phyloP scores from a whole-genome alignment of 2,113 vertebrate genomes.

The Entelurus aequoreus region DNA sequence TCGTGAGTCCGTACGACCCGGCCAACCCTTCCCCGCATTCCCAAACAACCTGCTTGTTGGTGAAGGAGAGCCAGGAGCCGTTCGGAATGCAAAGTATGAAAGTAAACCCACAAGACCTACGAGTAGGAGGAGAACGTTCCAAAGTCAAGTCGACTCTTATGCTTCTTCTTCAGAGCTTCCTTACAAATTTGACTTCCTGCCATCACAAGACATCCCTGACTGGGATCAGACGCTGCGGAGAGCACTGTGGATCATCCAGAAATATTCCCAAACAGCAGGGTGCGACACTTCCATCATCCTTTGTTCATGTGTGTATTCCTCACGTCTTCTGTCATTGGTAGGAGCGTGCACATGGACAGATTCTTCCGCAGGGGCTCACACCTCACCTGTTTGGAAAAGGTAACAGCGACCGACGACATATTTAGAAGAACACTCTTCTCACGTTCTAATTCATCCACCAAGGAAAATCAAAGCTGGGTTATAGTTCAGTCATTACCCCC shows the following conservation, averaged over 20 bases:
- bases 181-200: constrained; percentile 88
- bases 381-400: constrained; percentile 93
- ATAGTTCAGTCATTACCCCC: no score
- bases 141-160: constrained; percentile 2
- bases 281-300: constrained; percentile 40
- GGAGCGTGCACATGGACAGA: constrained; percentile 87
- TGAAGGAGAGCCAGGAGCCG: constrained; percentile 81
- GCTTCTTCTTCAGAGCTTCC: constrained; percentile 77
- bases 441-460: no score
- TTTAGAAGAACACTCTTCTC: no score
- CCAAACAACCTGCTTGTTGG: constrained; percentile 90
- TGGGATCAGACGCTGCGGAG: constrained; percentile 88
- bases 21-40: constrained; percentile 88
- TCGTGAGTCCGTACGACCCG: constrained; percentile 94
- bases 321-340: constrained; percentile 45
- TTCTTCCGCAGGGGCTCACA: constrained; percentile 86
- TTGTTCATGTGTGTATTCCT: not conserved
- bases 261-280: constrained; percentile 83
- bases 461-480: no score
- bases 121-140: not conserved
- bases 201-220: constrained; percentile 80
- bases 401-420: constrained; percentile 48
- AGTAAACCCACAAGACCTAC: not conserved
- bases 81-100: constrained; percentile 82
- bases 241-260: constrained; percentile 90